Evolutionary conservation across 2,113 vertebrate species (phyloP).

Genomic region (Protomyctophum bolini): DNA sequence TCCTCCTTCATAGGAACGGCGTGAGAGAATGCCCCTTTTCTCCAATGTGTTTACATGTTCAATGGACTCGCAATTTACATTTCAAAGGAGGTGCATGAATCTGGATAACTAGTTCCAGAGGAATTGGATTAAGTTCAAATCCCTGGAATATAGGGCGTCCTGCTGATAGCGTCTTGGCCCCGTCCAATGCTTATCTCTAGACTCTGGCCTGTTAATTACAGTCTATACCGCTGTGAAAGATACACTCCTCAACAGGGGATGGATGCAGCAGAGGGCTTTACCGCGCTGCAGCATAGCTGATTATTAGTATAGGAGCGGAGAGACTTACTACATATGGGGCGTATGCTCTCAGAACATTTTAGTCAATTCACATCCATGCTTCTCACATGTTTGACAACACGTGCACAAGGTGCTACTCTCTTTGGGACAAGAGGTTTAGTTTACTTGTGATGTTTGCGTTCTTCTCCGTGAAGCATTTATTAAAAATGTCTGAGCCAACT

Average conservation of each 20-base stretch:
- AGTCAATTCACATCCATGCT: too few species aligned
- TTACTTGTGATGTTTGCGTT: too few species aligned
- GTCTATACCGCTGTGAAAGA: constrained; percentile 38
- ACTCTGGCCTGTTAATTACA: constrained; percentile 37
- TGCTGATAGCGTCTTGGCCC: constrained; percentile 24
- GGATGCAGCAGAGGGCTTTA: too few species aligned
- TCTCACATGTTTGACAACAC: too few species aligned
- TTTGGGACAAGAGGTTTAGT: too few species aligned
- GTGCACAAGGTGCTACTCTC: too few species aligned
- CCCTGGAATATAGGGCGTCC: constrained; percentile 39
- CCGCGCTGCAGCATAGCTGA: too few species aligned
- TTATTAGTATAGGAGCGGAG: too few species aligned
- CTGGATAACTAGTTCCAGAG: constrained; percentile 41
- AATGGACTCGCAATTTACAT: constrained; percentile 48
- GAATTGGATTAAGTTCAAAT: constrained; percentile 59
- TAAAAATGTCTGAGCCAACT: too few species aligned
- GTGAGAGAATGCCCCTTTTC: constrained; percentile 7
- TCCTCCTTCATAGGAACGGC: neutral
- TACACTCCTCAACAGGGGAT: constrained; percentile 3
- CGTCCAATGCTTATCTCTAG: constrained; percentile 42
- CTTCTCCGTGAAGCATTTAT: too few species aligned
- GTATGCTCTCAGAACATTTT: too few species aligned
- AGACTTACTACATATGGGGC: too few species aligned
- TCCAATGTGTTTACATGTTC: constrained; percentile 38
- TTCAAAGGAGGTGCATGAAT: constrained; percentile 44